phyloP scores from a whole-genome alignment of 2,113 vertebrate genomes.

The Emydocephalus ijimae region DNA sequence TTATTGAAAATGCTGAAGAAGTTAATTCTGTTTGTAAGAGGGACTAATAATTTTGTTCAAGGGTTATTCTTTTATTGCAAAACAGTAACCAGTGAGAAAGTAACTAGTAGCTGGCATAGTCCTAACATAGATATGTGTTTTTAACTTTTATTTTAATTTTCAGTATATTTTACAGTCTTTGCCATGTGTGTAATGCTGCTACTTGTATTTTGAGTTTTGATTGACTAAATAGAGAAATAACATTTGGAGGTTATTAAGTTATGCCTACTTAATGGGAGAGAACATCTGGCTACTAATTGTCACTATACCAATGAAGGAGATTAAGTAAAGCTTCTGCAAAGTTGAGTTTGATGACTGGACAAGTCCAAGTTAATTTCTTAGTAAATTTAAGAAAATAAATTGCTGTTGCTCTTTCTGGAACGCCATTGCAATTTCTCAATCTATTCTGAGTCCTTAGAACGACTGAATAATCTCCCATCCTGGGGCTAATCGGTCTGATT shows the following conservation, averaged over 20 bases:
- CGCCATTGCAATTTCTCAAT: neutral
- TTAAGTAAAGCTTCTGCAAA: neutral
- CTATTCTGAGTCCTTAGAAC: neutral
- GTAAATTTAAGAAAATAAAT: neutral
- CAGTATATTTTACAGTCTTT: neutral
- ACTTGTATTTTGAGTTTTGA: neutral
- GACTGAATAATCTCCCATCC: neutral
- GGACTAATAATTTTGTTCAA: neutral
- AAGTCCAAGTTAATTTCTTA: neutral
- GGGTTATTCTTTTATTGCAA: neutral
- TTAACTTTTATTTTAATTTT: neutral
- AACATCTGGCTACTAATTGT: neutral
- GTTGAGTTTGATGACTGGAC: neutral
- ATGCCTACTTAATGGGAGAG: neutral
- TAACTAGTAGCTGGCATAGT: neutral
- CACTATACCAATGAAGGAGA: neutral
- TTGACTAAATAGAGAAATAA: neutral
- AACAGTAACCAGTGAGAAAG: neutral
- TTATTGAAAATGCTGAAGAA: neutral
- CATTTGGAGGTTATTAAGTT: neutral
- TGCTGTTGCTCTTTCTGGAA: neutral
- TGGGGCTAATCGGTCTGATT: neutral
- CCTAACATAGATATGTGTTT: neutral
- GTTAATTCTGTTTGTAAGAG: neutral
- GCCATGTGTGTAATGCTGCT: neutral